Evolutionary conservation across 1,140 invertebrate genomes (phyloP), one percentile per base, ranked within the genome.

Genomic region (Nephotettix cincticeps): DNA sequence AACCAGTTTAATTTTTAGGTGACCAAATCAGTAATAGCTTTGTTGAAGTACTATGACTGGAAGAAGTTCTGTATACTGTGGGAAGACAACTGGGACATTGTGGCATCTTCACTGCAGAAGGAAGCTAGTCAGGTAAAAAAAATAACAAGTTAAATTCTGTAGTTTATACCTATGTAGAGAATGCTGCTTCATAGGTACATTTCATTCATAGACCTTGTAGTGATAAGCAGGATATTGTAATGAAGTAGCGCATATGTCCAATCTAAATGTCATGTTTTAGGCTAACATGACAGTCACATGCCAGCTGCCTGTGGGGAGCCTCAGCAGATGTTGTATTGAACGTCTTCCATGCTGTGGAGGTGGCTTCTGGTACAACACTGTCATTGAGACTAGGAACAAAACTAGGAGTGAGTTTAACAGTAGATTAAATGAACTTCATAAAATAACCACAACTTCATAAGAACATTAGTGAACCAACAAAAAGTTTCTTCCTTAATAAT

Each of bases 41-140:
- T 98, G 56, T 81, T 99, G 68, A 84, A 89, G 43, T 93, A 97
- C 82, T 96, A 94, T 81, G 90, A 92, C 75, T 99, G 96, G 96
- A 89, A 90, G 70, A 96, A 95, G 79, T 98, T 98, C 82, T 91
- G 93, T 19, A 92, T 99, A 56, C 85, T 99, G n/a, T 91, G 91
- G 69, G 95, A 98, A 78, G 88, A 90, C 65, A 82, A 86, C 0
- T 94, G 90, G 89, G 85, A 85, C 71, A 91, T 88, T 0, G 93
- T 96, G 2, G 93, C 92, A 0, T 82, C 88, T 65, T 90, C 89
- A 13, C 81, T 97, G 54, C 84, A 88, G 78, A 85, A 89, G 67
- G 86, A 92, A 77, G 93, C 93, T 0, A 14, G 27, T 80, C 83
- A 70, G 81, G 47, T 23, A n/a, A n/a, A n/a, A n/a, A n/a, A n/a